phyloP scores from a whole-genome alignment of 2,113 vertebrate genomes.

The Oryzias melastigma region DNA sequence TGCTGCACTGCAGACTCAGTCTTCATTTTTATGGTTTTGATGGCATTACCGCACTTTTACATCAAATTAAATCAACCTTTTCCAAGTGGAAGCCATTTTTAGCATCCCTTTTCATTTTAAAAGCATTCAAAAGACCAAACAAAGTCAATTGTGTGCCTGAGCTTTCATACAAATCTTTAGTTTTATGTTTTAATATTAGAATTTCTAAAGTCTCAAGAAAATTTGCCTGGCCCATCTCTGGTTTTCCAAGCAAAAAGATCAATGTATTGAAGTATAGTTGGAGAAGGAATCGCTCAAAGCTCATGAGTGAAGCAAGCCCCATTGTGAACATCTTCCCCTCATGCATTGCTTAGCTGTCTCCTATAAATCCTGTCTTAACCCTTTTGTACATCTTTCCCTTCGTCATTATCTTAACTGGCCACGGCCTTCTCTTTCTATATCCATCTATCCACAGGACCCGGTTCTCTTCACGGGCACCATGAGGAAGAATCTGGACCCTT shows the following conservation, averaged over 20 bases:
- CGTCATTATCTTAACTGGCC: constrained; percentile 75
- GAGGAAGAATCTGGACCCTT: constrained; percentile 96
- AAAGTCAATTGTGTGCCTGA: constrained; percentile 43
- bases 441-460: constrained; percentile 84
- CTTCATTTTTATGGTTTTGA: too few relatives aligned
- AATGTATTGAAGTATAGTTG: constrained; percentile 63
- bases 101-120: too few relatives aligned
- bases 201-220: constrained; percentile 2
- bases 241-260: constrained; percentile 69
- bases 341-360: constrained; percentile 58
- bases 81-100: too few relatives aligned
- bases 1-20: constrained; percentile 8
- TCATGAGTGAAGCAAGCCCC: constrained; percentile 58
- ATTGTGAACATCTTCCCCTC: constrained; percentile 71
- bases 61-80: too few relatives aligned
- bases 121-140: background rate
- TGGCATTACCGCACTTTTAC: too few relatives aligned
- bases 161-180: constrained; percentile 51
- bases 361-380: constrained; percentile 75
- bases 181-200: constrained; percentile 15
- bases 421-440: constrained; percentile 77
- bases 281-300: constrained; percentile 55
- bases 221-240: constrained; percentile 43
- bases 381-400: constrained; percentile 67
- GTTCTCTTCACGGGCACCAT: constrained; percentile 93